These are phyloP conservation scores for Hemitrygon akajei DNA, from an alignment of 2,797 vertebrate species.

Conservation along the genomic window DNA sequence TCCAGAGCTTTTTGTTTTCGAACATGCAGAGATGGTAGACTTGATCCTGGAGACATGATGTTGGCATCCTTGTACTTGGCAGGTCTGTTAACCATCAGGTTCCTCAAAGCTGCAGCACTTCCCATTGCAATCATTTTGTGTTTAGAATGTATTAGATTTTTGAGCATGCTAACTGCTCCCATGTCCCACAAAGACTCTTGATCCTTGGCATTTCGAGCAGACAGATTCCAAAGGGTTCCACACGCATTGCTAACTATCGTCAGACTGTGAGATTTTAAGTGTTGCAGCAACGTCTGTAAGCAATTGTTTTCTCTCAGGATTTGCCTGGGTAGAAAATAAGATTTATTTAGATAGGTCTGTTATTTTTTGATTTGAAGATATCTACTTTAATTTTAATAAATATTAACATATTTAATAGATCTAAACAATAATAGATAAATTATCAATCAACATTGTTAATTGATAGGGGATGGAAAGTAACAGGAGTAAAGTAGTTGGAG, in stretches of 20 bases:
- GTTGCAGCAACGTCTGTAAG: conserved; percentile 89
- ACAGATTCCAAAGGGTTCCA: conserved; percentile 95
- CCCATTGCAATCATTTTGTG: conserved; percentile 99
- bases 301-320: conserved; percentile 87
- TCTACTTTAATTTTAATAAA: too few relatives aligned
- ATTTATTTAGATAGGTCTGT: not conserved
- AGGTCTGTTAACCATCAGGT: conserved; percentile 94
- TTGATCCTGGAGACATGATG: conserved; percentile 91
- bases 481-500: too few relatives aligned
- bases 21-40: conserved; percentile 85
- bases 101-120: conserved; percentile 88
- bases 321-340: conserved; percentile 67
- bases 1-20: conserved; percentile 93
- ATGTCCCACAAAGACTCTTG: conserved; percentile 94
- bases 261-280: conserved; percentile 94
- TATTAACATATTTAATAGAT: not conserved
- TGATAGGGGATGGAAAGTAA: not conserved
- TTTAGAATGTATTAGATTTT: conserved; percentile 95
- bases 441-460: not conserved
- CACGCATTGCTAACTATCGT: conserved; percentile 98
- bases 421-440: not conserved
- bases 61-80: conserved; percentile 90
- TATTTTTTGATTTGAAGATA: too few relatives aligned
- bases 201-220: conserved; percentile 86
- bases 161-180: conserved; percentile 94